These are phyloP conservation scores for Scylla paramamosain DNA, from an alignment of 1,140 invertebrate species.

Conservation along the genomic window DNA sequence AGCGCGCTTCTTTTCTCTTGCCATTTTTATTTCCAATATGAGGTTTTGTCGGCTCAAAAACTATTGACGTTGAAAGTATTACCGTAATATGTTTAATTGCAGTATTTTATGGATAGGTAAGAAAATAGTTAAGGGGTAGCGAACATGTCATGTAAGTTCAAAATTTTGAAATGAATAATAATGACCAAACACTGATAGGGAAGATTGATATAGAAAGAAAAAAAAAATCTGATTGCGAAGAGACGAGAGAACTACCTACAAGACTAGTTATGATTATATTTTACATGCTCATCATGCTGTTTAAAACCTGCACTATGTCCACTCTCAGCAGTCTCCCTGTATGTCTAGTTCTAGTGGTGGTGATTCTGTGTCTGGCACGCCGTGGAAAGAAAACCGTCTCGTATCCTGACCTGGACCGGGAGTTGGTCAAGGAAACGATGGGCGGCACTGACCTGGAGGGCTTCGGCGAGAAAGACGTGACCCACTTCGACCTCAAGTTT, in stretches of 20 bases:
- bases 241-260: no score
- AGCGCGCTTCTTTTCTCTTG: background rate
- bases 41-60: no score
- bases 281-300: background rate
- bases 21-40: no score
- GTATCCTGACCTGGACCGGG: constrained; percentile 67
- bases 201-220: no score
- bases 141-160: no score
- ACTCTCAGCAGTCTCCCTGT: background rate
- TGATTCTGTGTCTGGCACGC: constrained; percentile 69
- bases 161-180: no score
- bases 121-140: no score
- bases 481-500: constrained; percentile 76
- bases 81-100: no score
- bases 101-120: no score
- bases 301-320: background rate
- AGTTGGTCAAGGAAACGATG: constrained; percentile 76
- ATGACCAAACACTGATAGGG: no score
- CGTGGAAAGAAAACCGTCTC: constrained; percentile 65
- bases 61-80: no score
- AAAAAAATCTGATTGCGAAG: no score
- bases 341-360: constrained; percentile 65
- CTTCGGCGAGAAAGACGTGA: constrained; percentile 75
- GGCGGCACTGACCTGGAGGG: constrained; percentile 75
- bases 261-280: background rate